phyloP scores from a whole-genome alignment of 1,140 invertebrate species.

The Centruroides sculpturatus region DNA sequence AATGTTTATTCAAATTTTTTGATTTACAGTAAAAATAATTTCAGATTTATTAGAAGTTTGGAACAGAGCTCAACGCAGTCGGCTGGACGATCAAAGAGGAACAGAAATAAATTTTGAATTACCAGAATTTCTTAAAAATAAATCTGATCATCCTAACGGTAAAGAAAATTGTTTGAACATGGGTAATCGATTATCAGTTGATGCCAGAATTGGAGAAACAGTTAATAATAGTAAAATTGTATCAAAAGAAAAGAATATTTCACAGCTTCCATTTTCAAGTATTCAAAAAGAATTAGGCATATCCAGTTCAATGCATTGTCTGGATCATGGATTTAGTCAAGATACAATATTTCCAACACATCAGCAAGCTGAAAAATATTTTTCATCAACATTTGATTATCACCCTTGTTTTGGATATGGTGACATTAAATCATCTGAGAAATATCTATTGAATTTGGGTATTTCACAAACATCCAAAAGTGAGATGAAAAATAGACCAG shows the following conservation, averaged over 20 bases:
- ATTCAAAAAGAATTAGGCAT: slow-evolving; percentile 7
- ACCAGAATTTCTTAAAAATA: slow-evolving; percentile 52
- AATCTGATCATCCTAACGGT: slow-evolving; percentile 9
- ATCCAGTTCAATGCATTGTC: slow-evolving; percentile 12
- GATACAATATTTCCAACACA: slow-evolving; percentile 14
- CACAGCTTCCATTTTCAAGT: neutral
- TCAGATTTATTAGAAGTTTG: slow-evolving; percentile 55
- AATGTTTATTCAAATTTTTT: too few relatives aligned
- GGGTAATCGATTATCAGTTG: neutral
- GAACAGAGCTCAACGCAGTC: slow-evolving; percentile 49
- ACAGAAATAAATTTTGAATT: slow-evolving; percentile 65
- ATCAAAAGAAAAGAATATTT: neutral
- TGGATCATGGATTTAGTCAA: slow-evolving; percentile 11
- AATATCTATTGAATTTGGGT: slow-evolving; percentile 7
- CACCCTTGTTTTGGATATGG: slow-evolving; percentile 4
- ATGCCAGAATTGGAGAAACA: neutral
- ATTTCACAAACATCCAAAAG: neutral
- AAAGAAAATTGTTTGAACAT: slow-evolving; percentile 11
- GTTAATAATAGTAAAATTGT: slow-evolving; percentile 2
- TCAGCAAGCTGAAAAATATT: slow-evolving; percentile 12
- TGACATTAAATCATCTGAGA: slow-evolving; percentile 4
- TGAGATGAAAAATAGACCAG: slow-evolving; percentile 3
- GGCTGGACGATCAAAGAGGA: slow-evolving; percentile 65
- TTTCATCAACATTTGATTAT: slow-evolving; percentile 1
- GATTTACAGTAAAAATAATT: slow-evolving; percentile 10